Conservation (phyloP, 2,888 invertebrate genomes). For the Acleris holmiana region DNA sequence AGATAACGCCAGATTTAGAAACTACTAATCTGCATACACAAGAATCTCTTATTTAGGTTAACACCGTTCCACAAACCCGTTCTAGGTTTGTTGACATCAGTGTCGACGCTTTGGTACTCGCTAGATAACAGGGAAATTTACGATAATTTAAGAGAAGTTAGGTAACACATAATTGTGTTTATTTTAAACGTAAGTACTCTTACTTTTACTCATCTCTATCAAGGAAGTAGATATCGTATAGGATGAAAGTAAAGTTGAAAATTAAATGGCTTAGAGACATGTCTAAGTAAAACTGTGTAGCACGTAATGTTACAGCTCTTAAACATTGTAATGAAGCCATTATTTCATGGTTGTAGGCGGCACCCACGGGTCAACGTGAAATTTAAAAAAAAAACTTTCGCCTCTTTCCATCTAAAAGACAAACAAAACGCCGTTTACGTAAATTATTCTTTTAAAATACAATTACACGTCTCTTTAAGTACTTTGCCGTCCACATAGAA, state of each 20-base stretch:
- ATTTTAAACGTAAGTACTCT: conserved; percentile 24
- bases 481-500: conserved; percentile 43
- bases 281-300: conserved; percentile 15
- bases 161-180: conserved; percentile 33
- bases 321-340: conserved; percentile 26
- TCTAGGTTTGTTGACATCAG: conserved; percentile 34
- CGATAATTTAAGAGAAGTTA: conserved; percentile 32
- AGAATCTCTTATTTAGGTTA: conserved; percentile 33
- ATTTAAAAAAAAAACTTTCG: conserved; percentile 34
- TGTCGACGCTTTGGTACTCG: conserved; percentile 11
- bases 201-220: conserved; percentile 23
- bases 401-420: conserved; percentile 22
- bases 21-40: conserved; percentile 34
- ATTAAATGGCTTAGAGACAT: conserved; percentile 7
- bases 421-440: conserved; percentile 36
- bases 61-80: conserved; percentile 25
- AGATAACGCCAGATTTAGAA: conserved; percentile 26
- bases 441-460: conserved; percentile 19
- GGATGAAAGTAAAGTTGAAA: conserved; percentile 9
- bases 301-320: conserved; percentile 19
- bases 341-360: conserved; percentile 30
- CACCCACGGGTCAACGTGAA: conserved; percentile 31
- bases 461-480: conserved; percentile 21
- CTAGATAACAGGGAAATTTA: conserved; percentile 35
- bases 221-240: conserved; percentile 10